These are phyloP conservation scores for Noctilio leporinus DNA, from an alignment of 2,113 vertebrate genomes.

Conservation along the genomic window DNA sequence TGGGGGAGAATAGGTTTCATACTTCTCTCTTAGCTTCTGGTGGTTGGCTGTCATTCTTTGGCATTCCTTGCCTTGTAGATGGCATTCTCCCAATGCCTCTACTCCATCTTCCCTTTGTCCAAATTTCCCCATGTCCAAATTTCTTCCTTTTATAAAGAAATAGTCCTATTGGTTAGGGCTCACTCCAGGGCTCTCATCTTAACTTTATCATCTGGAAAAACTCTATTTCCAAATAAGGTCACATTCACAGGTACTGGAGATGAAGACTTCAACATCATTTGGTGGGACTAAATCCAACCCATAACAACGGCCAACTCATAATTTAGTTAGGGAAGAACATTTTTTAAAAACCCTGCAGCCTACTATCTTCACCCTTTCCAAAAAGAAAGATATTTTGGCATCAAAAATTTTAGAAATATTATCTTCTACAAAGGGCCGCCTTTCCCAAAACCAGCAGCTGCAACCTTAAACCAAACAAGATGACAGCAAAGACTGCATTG, in stretches of 20 bases:
- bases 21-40: not conserved
- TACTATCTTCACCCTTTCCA: not conserved
- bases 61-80: not conserved
- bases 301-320: not conserved
- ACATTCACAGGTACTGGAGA: not conserved
- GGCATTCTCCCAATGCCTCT: not conserved
- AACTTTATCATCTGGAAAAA: not conserved
- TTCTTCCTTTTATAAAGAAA: not conserved
- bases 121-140: not conserved
- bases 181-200: not conserved
- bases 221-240: conserved; percentile 10
- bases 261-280: not conserved
- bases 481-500: rapidly evolving
- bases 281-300: not conserved
- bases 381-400: not conserved
- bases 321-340: not conserved
- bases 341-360: not conserved
- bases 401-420: not conserved
- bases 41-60: not conserved
- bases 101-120: not conserved
- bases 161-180: not conserved
- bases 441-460: not conserved
- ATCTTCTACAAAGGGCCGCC: not conserved
- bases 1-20: not conserved
- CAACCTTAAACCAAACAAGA: not conserved